Base-by-base conservation (phyloP, 2,797 vertebrate genomes). In the Muscicapa comitata region DNA sequence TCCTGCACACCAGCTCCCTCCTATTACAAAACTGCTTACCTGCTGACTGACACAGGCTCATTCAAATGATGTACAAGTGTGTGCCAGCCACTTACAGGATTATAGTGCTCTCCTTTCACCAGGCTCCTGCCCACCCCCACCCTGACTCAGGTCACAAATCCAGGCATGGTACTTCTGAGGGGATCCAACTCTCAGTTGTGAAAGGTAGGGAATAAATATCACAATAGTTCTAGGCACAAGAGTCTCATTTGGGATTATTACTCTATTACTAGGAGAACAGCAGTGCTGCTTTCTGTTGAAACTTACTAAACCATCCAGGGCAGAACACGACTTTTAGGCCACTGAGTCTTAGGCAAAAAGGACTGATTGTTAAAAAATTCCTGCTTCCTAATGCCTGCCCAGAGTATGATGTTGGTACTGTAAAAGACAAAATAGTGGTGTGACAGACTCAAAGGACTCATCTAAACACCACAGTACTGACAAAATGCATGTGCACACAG, bases 61-160 rank as follows among this genome's bases (percentile, higher is more conserved):
- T 87, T 94, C 92, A 93, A 92, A 95, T 80, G 84, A 86, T 57
- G 75, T 28, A 89, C 81, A 95, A 95, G 93, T 65, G 67, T 87
- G 82, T 55, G 58, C 82, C 37, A 66, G 11, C 26, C 85, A 48
- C 63, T 90, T 76, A 88, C 14, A 70, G 87, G 85, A 91, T 94
- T 88, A 84, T 38, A 0, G 10, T 81, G 91, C 74, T 88, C 40
- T 59, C 73, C 66, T 62, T 81, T 53, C 81, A 65, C 4, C 7
- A 76, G 66, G 33, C 50, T 37, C 1, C 76, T 50, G 67, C 43
- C 45, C 77, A 59, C 47, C 43, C 79, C 73, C 47, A 24, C 31
- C 53, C 63, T 0, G 0, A 11, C 18, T 45, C 1, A 0, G 42
- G 21, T 48, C 85, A 59, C 73, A 70, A 88, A 78, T 48, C 40